Base-by-base conservation (phyloP, 2,888 invertebrate genomes). In the Dynastes maya region DNA sequence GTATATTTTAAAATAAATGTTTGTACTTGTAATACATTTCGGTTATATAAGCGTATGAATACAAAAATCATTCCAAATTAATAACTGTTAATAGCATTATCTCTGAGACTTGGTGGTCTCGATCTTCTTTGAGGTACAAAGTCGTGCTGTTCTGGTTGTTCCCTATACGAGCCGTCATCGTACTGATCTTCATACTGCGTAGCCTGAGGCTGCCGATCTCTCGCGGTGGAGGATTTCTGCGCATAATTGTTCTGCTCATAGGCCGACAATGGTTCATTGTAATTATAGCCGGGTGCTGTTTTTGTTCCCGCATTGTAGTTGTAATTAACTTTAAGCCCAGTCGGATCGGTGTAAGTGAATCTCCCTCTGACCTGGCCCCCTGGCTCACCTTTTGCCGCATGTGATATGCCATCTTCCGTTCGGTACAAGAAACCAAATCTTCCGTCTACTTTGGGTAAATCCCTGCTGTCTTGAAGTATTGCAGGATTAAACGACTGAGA, bases 311-410 rank as follows among this genome's bases (percentile, higher is more conserved):
- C 88, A 77, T 88, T 88, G 81, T 89, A 89, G 77, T 89, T 89
- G 78, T 85, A 87, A 81, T 89, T 89, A 1, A 89, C 88, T 84
- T 87, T 89, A 9, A 89, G 80, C 13, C 89, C 89, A 2, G 89
- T 89, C 0, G 89, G 89, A 80, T 89, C 89, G 1, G 89, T 88
- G 83, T 89, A 89, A 1, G 89, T 87, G 80, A 87, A 89, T 68
- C 87, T 83, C 9, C 89, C 89, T 40, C 87, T 88, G 13, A 89
- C 87, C 29, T 84, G 84, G 2, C 89, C 89, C 61, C 85, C 86
- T 3, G 88, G 84, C 80, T 88, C 88, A 3, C 88, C 88, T 80
- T 87, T 86, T 1, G 89, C 89, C 2, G 86, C 86, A 80, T 88
- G 88, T 0, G 87, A 84, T 49, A 89, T 89, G 11, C 89, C 89